A percentile compares a stretch with the other conserved stretches of the same genome.
Conservation (phyloP, 2,797 vertebrate genomes). For the Cuculus canorus region DNA sequence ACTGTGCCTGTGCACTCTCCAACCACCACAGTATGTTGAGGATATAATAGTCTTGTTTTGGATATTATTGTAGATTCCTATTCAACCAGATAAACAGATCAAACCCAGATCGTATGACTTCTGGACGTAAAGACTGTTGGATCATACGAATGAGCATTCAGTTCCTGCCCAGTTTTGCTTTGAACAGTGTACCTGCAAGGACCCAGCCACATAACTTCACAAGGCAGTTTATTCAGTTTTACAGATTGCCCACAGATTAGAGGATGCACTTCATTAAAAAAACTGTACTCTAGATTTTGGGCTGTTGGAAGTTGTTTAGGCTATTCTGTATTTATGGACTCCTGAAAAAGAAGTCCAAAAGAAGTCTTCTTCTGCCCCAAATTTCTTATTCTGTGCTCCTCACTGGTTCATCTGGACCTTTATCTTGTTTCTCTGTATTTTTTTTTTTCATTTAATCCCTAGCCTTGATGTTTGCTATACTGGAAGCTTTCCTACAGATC, state of each 20-base stretch:
- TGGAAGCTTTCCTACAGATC: not conserved
- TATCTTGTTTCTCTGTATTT: not conserved
- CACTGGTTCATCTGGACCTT: not conserved
- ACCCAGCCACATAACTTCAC: not conserved
- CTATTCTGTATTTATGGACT: not conserved
- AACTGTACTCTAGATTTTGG: not conserved
- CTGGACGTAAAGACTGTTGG: not conserved
- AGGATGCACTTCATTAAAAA: not conserved
- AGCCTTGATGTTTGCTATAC: not conserved
- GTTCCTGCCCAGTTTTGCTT: not conserved
- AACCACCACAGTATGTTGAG: not conserved
- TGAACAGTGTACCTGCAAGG: not conserved
- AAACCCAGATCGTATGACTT: not conserved
- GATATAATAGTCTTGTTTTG: not conserved
- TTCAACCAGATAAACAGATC: not conserved
- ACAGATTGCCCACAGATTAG: not conserved
- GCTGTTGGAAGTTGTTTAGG: not conserved
- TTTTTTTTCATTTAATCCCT: not conserved
- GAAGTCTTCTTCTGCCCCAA: not conserved
- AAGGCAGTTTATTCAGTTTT: not conserved
- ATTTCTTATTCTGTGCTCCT: not conserved
- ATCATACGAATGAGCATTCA: not conserved
- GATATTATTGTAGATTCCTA: not conserved
- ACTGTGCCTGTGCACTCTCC: not conserved
- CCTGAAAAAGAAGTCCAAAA: not conserved